Percentiles rank a stretch among this genome's conserved stretches.
phyloP scores from a whole-genome alignment of 2,797 vertebrate genomes.

The Silurus aristotelis region DNA sequence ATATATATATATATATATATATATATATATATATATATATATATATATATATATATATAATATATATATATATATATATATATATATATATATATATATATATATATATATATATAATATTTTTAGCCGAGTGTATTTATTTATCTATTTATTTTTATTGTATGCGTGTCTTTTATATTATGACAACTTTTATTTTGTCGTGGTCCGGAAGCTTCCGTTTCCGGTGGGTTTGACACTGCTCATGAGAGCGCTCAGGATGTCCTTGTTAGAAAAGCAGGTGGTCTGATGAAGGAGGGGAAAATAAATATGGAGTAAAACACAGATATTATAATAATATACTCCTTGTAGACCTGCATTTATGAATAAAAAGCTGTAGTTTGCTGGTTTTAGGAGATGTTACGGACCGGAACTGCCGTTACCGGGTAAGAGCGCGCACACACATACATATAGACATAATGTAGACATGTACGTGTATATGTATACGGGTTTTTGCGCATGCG shows the following conservation, averaged over 20 bases:
- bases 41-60: too few species aligned
- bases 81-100: too few species aligned
- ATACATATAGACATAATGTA: too few species aligned
- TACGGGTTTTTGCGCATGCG: background rate
- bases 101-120: too few species aligned
- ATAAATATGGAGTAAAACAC: constrained; percentile 2
- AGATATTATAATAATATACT: background rate
- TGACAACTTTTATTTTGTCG: background rate
- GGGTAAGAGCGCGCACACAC: constrained; percentile 69
- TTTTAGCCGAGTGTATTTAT: too few species aligned
- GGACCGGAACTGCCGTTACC: constrained; percentile 70
- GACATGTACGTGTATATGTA: background rate
- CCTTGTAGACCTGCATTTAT: background rate
- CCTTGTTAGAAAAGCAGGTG: constrained; percentile 72
- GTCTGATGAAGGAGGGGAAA: too few species aligned
- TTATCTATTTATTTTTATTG: background rate
- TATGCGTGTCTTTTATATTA: constrained; percentile 41
- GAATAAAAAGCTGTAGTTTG: background rate
- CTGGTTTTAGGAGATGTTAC: constrained; percentile 67
- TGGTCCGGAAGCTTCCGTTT: constrained; percentile 39
- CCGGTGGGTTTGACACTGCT: background rate
- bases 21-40: too few species aligned
- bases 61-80: too few species aligned
- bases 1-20: too few species aligned
- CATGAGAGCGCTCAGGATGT: constrained; percentile 63